Evolutionary conservation across 2,888 invertebrate genomes (phyloP).

Genomic region (Diarsia dahlii): DNA sequence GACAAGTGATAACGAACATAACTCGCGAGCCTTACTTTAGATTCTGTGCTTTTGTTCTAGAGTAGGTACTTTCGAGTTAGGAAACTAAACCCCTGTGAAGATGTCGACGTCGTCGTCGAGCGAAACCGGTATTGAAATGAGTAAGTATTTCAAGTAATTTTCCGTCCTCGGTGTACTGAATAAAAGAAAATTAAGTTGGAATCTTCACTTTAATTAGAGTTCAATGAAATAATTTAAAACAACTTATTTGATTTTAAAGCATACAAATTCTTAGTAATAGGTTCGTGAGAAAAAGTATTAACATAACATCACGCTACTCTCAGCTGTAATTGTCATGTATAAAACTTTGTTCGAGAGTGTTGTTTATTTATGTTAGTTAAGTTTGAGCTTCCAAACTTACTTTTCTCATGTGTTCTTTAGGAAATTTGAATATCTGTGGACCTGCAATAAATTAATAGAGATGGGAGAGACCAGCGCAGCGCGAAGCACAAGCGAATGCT

Average conservation of each 20-base stretch:
- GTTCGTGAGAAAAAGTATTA: no score
- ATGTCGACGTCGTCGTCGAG: background rate
- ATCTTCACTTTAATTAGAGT: background rate
- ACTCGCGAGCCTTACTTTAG: constrained; percentile 1
- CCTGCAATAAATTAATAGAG: background rate
- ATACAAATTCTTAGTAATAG: background rate
- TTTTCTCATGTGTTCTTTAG: background rate
- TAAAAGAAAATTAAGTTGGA: constrained; percentile 10
- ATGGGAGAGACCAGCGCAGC: background rate
- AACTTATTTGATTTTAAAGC: background rate
- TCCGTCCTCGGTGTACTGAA: no score
- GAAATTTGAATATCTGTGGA: background rate
- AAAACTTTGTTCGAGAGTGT: background rate
- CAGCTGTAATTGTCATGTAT: background rate
- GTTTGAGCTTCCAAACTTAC: background rate
- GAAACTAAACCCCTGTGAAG: background rate
- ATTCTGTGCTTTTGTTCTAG: background rate
- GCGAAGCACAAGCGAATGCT: background rate
- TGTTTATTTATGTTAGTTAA: no score
- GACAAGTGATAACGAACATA: background rate
- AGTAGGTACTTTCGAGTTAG: background rate
- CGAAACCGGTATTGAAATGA: background rate
- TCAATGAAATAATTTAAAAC: background rate
- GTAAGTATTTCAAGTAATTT: constrained; percentile 12
- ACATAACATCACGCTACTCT: no score